Evolutionary conservation across 1,140 invertebrate genomes (phyloP).

Genomic region (Bombus cullumanus): DNA sequence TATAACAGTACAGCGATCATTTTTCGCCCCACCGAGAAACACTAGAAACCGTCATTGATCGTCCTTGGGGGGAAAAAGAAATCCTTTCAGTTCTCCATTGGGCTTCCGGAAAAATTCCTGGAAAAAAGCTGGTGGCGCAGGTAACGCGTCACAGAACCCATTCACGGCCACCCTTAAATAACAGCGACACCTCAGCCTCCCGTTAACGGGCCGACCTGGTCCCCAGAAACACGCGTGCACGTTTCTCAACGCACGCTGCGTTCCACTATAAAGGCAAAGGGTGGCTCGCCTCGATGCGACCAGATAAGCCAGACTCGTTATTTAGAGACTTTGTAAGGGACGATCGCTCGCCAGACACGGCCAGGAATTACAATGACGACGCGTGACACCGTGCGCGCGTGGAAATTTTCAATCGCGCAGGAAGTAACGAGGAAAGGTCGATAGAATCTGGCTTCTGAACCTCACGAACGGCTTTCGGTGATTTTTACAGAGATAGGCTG

Average conservation of each 20-base stretch:
- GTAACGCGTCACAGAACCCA: constrained; percentile 5
- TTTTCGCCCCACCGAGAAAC: no score
- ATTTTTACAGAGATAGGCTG: neutral
- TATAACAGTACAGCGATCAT: no score
- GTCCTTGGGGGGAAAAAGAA: no score
- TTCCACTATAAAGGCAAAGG: constrained; percentile 54
- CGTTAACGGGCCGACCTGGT: neutral
- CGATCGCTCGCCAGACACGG: constrained; percentile 67
- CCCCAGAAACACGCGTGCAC: constrained; percentile 14
- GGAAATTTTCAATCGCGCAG: constrained; percentile 31
- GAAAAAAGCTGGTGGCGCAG: neutral
- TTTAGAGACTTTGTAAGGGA: constrained; percentile 73
- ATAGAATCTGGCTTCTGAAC: neutral
- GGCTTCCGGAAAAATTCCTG: neutral
- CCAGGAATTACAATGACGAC: constrained; percentile 33
- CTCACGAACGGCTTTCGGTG: neutral
- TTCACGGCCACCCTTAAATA: constrained; percentile 6
- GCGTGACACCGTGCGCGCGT: constrained; percentile 4
- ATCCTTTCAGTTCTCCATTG: neutral
- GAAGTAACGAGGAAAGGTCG: constrained; percentile 3
- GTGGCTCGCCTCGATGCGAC: constrained; percentile 64
- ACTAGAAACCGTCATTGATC: neutral
- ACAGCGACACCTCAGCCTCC: constrained; percentile 7
- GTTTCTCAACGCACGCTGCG: constrained; percentile 19
- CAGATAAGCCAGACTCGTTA: constrained; percentile 66